These are phyloP conservation scores for Cinclus cinclus DNA, from an alignment of 2,113 vertebrate species.

Conservation along the genomic window DNA sequence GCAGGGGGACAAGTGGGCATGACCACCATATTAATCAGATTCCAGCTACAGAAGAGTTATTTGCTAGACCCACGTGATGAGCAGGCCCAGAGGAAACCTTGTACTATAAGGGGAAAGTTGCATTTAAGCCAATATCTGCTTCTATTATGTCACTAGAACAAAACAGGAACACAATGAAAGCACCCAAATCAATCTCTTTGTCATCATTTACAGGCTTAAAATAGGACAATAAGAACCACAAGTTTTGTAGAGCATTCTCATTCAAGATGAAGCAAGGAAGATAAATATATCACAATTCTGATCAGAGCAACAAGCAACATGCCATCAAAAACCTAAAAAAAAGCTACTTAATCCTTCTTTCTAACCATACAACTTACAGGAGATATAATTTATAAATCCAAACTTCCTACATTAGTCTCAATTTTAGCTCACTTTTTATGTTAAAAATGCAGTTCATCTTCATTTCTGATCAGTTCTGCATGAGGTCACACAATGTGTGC, in stretches of 20 bases:
- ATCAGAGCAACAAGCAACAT: background rate
- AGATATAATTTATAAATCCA: background rate
- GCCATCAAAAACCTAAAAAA: background rate
- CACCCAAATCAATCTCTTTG: background rate
- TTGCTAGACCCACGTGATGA: background rate
- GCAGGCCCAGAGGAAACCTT: background rate
- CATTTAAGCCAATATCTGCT: conserved; percentile 10
- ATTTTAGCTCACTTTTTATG: background rate
- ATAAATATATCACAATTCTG: background rate
- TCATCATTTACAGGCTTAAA: background rate
- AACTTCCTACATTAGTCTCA: background rate
- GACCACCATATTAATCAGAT: background rate
- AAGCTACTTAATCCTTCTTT: background rate
- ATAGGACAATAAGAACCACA: background rate
- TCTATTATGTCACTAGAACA: background rate
- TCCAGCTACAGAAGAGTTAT: background rate
- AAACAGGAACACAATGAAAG: conserved; percentile 14
- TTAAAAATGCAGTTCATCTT: background rate
- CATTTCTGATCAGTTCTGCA: background rate
- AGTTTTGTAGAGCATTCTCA: background rate
- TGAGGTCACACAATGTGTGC: background rate
- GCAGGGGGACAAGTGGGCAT: background rate
- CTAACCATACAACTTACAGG: background rate
- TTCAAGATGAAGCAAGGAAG: background rate
- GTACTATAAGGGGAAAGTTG: background rate